Base-by-base conservation (phyloP, 2,888 invertebrate genomes). In the Trilocha varians region DNA sequence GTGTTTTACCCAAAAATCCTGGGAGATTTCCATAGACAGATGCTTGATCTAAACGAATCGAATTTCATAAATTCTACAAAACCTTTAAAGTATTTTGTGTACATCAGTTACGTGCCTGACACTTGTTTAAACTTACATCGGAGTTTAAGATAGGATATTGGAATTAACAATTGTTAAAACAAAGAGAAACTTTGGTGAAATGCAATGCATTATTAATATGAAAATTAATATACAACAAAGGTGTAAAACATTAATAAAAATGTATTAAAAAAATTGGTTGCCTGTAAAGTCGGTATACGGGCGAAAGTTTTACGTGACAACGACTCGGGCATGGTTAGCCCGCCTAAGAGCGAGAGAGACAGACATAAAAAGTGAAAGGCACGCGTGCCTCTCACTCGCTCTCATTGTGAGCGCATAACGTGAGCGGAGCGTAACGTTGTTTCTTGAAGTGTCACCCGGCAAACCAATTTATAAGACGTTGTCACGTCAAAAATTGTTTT, bases 1-100 rank as follows among this genome's bases (percentile, higher is more conserved):
- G 41, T 85, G 84, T 59, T 84, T 84, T 57, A 84, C 74, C 84
- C 84, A 85, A 16, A 79, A 78, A 44, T 83, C 84, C 48, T 82
- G 82, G 16, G 84, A 85, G 84, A 85, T 85, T 57, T 85, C 84
- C 84, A 84, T 84, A 5, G 84, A 85, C 44, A 85, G 65, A 47
- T 84, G 84, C 65, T 85, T 85, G 25, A 25, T 11, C 25, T 25
- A 11, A 25, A 25, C 6, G 8, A 33, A 18, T 33, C n/a, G 6
- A 9, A 25, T 25, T 25, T 25, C 6, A 25, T 9, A 25, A 25
- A 25, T 25, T 25, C 25, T 9, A 25, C 11, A 16, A 25, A 25
- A 11, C 25, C 25, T 25, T 25, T 6, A 25, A 25, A 25, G 6
- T 5, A 4, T 25, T 25, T 11, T 6, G 3, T 25, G 25, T 35